Base-by-base conservation (phyloP, 2,888 invertebrate genomes). In the Sympetrum striolatum region DNA sequence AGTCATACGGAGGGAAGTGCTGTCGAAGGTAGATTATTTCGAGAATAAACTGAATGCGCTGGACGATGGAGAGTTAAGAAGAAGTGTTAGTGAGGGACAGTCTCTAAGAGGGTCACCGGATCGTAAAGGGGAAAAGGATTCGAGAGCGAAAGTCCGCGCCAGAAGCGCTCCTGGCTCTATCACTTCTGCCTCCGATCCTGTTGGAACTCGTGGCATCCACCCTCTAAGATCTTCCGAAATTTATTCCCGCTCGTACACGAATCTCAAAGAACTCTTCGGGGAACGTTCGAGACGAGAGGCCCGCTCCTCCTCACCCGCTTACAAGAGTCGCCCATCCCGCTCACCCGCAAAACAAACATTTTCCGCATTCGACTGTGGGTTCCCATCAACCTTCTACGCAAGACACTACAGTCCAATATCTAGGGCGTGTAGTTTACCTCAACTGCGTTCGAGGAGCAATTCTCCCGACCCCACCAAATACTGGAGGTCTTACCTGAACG, bases 201-300 rank as follows among this genome's bases (percentile, higher is more conserved):
- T 53, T 18, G 25, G 91, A 22, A 31, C 73, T 12, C 53, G 6
- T 22, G 22, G 10, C 44, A 58, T 58, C 8, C 37, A 60, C 37
- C 60, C 15, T 35, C 12, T 22, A 58, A 86, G 64, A 64, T 86
- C 35, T 1, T 86, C 86, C 37, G 22, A 35, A 18, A 81, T 80
- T 10, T 94, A 95, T 82, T 96, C 96, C 0, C 96, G 96, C 92
- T 97, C 97, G 0, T 96, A 96, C 92, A 95, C 97, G 58, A 96
- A 97, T 93, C 94, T 98, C 91, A 97, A 97, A 93, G 98, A 97
- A 92, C 94, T 97, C n/a, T 97, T 97, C 93, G 98, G 98, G 0
- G 97, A 98, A 93, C 95, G 86, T 31, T 93, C 92, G 93, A 93
- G 93, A 64, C 91, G 6, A 91, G 91, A 90, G 90, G 90, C 53